Evolutionary conservation across 2,888 invertebrate species (phyloP), one percentile per base, ranked within the genome.

Genomic region (Drosophila paramelanica): DNA sequence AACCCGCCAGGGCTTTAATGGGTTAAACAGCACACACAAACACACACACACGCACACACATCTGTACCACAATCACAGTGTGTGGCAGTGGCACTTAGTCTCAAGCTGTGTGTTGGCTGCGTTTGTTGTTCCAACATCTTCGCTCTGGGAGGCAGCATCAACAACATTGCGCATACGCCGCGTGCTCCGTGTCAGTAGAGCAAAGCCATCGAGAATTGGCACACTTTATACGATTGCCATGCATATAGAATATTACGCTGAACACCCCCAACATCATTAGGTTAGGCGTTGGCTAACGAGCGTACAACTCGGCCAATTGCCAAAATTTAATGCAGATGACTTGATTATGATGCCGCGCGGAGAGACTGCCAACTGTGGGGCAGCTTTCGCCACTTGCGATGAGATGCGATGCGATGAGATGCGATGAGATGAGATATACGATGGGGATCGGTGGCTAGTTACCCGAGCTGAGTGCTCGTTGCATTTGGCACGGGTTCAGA

Each of bases 111-210:
- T 56, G 39, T 49, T 76, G 71, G 45, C 42, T 74, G 61, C 62
- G 25, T 61, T 77, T 75, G 67, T 79, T 79, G 58, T 42, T 62
- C 64, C 61, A 55, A 72, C 60, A 82, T 64, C 72, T 60, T 64
- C 83, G 52, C 75, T 62, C 81, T 89, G 81, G 83, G 89, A 87
- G 83, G 89, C 81, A 69, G 68, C 42, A 77, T 65, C 84, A 86
- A 80, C 89, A 81, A 57, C 75, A 82, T 79, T 82, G 82, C 75
- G 78, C 79, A 81, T 81, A 88, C 88, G 81, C 88, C 85, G 75
- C 85, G 88, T 81, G 66, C 69, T 56, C 33, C 39, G 61, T 75
- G 79, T 81, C 72, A 79, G 82, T 79, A 45, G 79, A 82, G 82
- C 79, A 80, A 67, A 70, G 66, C 64, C 52, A 73, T 75, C 67